phyloP scores from a whole-genome alignment of 2,797 vertebrate genomes.

The Myotis findleyi region DNA sequence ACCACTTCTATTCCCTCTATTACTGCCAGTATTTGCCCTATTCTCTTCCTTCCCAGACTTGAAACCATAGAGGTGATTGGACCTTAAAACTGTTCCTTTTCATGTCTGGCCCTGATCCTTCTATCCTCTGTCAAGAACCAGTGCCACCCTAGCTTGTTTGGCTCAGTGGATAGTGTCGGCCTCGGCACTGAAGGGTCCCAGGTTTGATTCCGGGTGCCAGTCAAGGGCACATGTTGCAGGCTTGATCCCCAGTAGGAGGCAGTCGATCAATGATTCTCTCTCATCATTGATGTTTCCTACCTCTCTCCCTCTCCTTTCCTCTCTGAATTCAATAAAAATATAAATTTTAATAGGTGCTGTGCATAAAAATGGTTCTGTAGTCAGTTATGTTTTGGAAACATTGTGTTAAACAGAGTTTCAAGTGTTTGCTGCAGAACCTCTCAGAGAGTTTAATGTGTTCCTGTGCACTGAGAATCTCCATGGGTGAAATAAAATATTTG shows the following conservation, averaged over 20 bases:
- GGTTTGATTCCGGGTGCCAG: too few relatives aligned
- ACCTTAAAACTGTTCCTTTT: neutral
- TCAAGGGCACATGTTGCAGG: too few relatives aligned
- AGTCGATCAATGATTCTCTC: too few relatives aligned
- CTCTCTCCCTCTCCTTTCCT: too few relatives aligned
- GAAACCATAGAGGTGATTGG: neutral
- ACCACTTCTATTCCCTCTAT: neutral
- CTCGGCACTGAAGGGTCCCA: too few relatives aligned
- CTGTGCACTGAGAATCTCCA: neutral
- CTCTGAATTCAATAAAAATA: too few relatives aligned
- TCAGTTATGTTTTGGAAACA: conserved; percentile 21
- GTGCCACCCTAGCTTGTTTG: neutral
- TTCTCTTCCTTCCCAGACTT: neutral
- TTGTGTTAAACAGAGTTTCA: neutral
- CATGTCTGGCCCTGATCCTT: neutral
- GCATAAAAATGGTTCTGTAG: neutral
- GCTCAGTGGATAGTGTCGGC: too few relatives aligned
- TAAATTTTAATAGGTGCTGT: neutral
- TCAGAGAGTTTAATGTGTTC: conserved; percentile 7
- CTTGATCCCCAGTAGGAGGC: too few relatives aligned
- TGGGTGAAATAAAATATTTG: conserved; percentile 29
- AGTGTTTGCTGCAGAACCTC: neutral
- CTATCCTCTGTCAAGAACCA: neutral
- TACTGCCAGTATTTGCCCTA: neutral
- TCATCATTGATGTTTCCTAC: too few relatives aligned